Percentiles rank a stretch among this genome's conserved stretches.
Conservation (phyloP, 2,888 invertebrate species). For the Ctenicera cuprea region DNA sequence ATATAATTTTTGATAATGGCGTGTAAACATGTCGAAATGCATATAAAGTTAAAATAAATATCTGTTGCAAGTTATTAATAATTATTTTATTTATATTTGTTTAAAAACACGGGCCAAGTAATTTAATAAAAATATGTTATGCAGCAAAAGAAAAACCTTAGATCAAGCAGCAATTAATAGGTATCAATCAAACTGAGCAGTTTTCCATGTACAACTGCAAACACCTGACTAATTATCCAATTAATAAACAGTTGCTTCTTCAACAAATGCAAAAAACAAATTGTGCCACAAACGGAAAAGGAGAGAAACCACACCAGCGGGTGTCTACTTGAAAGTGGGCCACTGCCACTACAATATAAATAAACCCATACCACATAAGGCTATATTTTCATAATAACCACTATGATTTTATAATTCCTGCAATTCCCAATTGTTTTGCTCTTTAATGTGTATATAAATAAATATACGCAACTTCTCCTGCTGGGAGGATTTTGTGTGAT, state of each 20-base stretch:
- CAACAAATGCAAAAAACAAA: background rate
- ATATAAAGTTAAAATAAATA: too few relatives aligned
- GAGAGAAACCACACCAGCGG: constrained; percentile 55
- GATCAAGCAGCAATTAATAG: too few relatives aligned
- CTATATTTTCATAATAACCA: background rate
- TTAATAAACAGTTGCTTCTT: constrained; percentile 4
- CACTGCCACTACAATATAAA: constrained; percentile 22
- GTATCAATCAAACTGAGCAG: too few relatives aligned
- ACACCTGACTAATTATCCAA: background rate
- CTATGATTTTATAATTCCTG: background rate
- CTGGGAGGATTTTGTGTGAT: too few relatives aligned
- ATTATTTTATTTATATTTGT: too few relatives aligned
- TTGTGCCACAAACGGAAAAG: constrained; percentile 53
- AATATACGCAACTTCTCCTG: background rate
- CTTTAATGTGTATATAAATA: background rate
- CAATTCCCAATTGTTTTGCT: background rate
- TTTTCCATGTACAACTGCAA: background rate
- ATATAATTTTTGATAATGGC: too few relatives aligned
- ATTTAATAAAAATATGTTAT: too few relatives aligned
- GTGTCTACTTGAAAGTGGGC: constrained; percentile 48
- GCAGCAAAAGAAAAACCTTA: too few relatives aligned
- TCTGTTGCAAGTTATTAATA: too few relatives aligned
- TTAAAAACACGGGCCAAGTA: too few relatives aligned
- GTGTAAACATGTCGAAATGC: too few relatives aligned
- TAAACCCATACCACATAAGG: constrained; percentile 3